These are phyloP conservation scores for Malurus melanocephalus DNA, from an alignment of 2,113 vertebrate genomes.

Conservation along the genomic window DNA sequence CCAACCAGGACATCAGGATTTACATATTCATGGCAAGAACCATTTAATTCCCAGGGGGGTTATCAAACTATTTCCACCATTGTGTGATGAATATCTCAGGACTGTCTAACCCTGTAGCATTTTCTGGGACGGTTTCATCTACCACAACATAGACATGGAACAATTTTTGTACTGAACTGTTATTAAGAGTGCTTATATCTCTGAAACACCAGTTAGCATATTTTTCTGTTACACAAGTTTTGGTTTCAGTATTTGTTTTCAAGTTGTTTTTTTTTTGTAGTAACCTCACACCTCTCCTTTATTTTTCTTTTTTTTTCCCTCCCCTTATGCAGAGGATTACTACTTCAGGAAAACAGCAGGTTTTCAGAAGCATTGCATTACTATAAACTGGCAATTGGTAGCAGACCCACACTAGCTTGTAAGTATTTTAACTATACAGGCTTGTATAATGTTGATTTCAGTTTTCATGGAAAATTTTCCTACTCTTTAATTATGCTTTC, in stretches of 20 bases:
- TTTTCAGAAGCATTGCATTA: slow-evolving; percentile 94
- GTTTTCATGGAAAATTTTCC: not conserved
- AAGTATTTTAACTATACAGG: slow-evolving; percentile 73
- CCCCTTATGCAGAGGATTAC: slow-evolving; percentile 82
- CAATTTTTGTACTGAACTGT: not conserved
- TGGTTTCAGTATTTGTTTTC: not conserved
- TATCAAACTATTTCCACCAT: no score
- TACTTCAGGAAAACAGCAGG: slow-evolving; percentile 95
- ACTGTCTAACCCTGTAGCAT: no score
- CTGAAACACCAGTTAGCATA: not conserved
- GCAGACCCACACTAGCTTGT: slow-evolving; percentile 97
- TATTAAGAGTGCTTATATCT: not conserved
- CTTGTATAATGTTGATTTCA: not conserved
- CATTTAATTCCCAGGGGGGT: no score
- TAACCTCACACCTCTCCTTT: not conserved
- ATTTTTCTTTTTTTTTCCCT: not conserved
- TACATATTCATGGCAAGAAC: no score
- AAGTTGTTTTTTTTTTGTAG: not conserved
- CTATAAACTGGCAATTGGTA: slow-evolving; percentile 95
- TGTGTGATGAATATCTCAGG: no score
- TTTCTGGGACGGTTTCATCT: no score
- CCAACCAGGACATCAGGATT: no score
- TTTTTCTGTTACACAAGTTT: not conserved
- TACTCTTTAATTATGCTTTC: not conserved
- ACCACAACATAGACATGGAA: not conserved